A percentile compares a stretch with the other conserved stretches of the same genome.
These are phyloP conservation scores for Syrmaticus mikado DNA, from an alignment of 2,113 vertebrate species.

Conservation along the genomic window DNA sequence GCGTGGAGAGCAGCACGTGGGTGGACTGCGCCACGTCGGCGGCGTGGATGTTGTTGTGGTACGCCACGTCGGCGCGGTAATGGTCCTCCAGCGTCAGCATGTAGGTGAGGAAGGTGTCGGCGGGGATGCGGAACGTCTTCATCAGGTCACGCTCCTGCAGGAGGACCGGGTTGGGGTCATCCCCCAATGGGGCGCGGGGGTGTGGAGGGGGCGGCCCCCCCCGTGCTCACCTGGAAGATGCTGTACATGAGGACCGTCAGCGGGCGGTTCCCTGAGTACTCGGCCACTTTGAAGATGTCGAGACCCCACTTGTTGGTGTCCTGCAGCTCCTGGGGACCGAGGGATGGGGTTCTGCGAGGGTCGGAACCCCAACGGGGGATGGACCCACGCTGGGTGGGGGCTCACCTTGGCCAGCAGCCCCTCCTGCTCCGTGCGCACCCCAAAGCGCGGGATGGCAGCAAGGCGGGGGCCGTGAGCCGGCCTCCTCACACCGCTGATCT, in stretches of 20 bases:
- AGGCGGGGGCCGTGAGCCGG: slow-evolving; percentile 79
- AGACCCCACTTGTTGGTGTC: slow-evolving; percentile 91
- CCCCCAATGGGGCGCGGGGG: too few species aligned
- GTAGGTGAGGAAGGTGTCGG: slow-evolving; percentile 88
- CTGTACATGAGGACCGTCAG: slow-evolving; percentile 91
- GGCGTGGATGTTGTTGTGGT: slow-evolving; percentile 94
- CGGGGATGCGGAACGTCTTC: slow-evolving; percentile 92
- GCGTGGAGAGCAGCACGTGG: slow-evolving; percentile 88
- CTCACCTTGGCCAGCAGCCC: slow-evolving; percentile 86
- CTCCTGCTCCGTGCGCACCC: slow-evolving; percentile 87
- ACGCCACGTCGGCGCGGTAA: slow-evolving; percentile 88
- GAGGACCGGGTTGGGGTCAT: not conserved
- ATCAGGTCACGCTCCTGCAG: slow-evolving; percentile 88
- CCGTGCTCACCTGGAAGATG: slow-evolving; percentile 87
- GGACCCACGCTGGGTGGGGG: accelerated
- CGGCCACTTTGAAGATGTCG: slow-evolving; percentile 88
- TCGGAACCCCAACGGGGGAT: accelerated
- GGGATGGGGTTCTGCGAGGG: not conserved
- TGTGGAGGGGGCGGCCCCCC: accelerated
- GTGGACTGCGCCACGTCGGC: slow-evolving; percentile 94
- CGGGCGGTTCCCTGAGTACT: slow-evolving; percentile 88
- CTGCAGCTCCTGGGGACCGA: slow-evolving; percentile 84
- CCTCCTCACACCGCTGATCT: slow-evolving; percentile 89
- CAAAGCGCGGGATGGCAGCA: slow-evolving; percentile 85
- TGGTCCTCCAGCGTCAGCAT: slow-evolving; percentile 92